These are phyloP conservation scores for Drosophila lini DNA, from an alignment of 1,140 invertebrate genomes.

Conservation along the genomic window DNA sequence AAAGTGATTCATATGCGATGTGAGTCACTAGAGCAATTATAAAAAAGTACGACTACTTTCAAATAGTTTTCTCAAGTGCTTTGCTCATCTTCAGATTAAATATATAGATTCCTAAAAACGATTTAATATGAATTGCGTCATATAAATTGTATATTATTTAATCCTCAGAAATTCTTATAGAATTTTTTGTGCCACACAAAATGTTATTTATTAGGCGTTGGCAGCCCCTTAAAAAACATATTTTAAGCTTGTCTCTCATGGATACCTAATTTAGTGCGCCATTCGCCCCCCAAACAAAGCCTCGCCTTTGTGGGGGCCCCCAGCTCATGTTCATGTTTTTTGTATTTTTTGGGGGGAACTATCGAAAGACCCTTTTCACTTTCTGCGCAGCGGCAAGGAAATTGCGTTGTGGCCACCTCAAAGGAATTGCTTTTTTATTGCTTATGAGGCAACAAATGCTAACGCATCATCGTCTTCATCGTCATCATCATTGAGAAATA, in stretches of 20 bases:
- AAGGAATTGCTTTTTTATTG: slow-evolving; percentile 62
- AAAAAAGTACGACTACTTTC: slow-evolving; percentile 1
- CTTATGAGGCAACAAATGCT: slow-evolving; percentile 51
- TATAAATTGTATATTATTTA: not conserved
- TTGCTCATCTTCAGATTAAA: not conserved
- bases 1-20: slow-evolving; percentile 3
- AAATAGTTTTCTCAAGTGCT: slow-evolving; percentile 15
- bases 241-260: slow-evolving; percentile 13
- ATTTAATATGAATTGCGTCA: not conserved
- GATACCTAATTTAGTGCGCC: slow-evolving; percentile 41
- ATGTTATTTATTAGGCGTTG: slow-evolving; percentile 13
- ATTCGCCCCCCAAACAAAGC: slow-evolving; percentile 35
- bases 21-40: slow-evolving; percentile 24
- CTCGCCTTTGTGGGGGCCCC: slow-evolving; percentile 36
- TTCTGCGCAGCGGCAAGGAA: slow-evolving; percentile 43
- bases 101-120: not conserved
- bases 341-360: slow-evolving; percentile 13
- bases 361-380: slow-evolving; percentile 37
- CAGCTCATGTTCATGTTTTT: not conserved
- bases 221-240: slow-evolving; percentile 5
- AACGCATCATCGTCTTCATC: slow-evolving; percentile 41
- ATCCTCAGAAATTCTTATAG: slow-evolving; percentile 3
- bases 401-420: slow-evolving; percentile 53
- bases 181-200: slow-evolving; percentile 3
- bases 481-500: slow-evolving; percentile 24